Conservation (phyloP, 2,797 vertebrate species). For the Aselliscus stoliczkanus region DNA sequence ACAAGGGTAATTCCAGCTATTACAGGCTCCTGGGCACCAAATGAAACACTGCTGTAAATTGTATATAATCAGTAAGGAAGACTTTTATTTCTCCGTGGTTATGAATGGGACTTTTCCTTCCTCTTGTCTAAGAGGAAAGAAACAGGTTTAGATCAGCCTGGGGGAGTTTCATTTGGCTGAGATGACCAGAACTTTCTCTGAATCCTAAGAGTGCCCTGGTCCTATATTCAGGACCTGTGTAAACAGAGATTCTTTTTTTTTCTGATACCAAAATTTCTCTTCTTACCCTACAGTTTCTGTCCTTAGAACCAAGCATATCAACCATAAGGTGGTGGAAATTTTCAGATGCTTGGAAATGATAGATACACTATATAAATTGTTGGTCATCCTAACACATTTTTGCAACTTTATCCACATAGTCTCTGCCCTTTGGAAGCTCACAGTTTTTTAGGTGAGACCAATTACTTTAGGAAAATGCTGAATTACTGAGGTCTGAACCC, state of each 20-base stretch:
- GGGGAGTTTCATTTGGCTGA: slow-evolving; percentile 60
- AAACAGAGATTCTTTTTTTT: slow-evolving; percentile 38
- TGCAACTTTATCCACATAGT: background rate
- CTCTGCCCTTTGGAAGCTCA: background rate
- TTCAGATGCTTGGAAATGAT: background rate
- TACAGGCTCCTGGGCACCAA: slow-evolving; percentile 66
- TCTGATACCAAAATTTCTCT: slow-evolving; percentile 9
- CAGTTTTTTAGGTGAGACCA: background rate
- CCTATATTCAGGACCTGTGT: slow-evolving; percentile 42
- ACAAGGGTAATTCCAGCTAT: slow-evolving; percentile 70
- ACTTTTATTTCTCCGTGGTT: slow-evolving; percentile 66
- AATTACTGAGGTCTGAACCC: background rate
- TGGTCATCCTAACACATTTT: background rate
- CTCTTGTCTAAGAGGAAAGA: slow-evolving; percentile 65
- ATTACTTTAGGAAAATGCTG: background rate
- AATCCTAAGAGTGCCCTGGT: background rate
- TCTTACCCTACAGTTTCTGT: background rate
- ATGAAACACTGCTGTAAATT: slow-evolving; percentile 71
- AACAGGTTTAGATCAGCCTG: slow-evolving; percentile 68
- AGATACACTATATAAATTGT: background rate
- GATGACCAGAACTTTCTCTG: slow-evolving; percentile 37
- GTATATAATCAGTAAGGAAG: slow-evolving; percentile 75
- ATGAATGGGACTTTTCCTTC: slow-evolving; percentile 72
- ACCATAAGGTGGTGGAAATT: background rate
- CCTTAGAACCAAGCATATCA: background rate